Evolutionary conservation across 2,888 invertebrate species (phyloP).

Genomic region (Cephonodes hylas): DNA sequence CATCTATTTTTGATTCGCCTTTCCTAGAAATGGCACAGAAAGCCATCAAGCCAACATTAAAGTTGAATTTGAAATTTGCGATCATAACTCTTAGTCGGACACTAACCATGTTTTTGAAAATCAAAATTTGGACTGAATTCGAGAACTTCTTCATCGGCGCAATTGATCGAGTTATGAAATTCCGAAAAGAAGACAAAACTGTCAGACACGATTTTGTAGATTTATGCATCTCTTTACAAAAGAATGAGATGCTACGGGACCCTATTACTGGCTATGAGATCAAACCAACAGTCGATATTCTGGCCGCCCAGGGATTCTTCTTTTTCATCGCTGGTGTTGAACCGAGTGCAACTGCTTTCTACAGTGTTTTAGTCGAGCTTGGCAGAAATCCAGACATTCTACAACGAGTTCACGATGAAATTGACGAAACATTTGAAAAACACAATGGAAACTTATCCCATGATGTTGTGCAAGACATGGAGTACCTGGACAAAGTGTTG

Average conservation of each 20-base stretch:
- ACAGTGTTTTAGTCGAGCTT: slow-evolving; percentile 47
- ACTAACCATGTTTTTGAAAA: slow-evolving; percentile 39
- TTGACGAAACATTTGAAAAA: slow-evolving; percentile 37
- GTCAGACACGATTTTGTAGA: slow-evolving; percentile 59
- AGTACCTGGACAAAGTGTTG: slow-evolving; percentile 27
- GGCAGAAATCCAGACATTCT: slow-evolving; percentile 53
- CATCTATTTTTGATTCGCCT: slow-evolving; percentile 54
- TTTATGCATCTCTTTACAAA: slow-evolving; percentile 53
- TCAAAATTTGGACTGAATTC: slow-evolving; percentile 41
- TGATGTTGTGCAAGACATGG: slow-evolving; percentile 21
- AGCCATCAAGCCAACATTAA: slow-evolving; percentile 28
- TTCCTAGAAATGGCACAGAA: slow-evolving; percentile 42
- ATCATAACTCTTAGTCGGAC: slow-evolving; percentile 26
- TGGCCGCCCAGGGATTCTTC: slow-evolving; percentile 61
- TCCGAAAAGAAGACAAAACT: slow-evolving; percentile 41
- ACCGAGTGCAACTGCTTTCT: slow-evolving; percentile 53
- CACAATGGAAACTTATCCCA: slow-evolving; percentile 18
- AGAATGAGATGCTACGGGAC: slow-evolving; percentile 46
- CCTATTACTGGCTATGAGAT: slow-evolving; percentile 43
- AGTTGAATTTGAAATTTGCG: slow-evolving; percentile 37
- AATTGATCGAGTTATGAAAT: slow-evolving; percentile 48
- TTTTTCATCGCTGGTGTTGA: slow-evolving; percentile 66
- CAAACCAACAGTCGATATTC: slow-evolving; percentile 52
- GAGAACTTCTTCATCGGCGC: slow-evolving; percentile 55
- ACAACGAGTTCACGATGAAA: slow-evolving; percentile 51